phyloP scores from a whole-genome alignment of 2,113 vertebrate species.

The Craseonycteris thonglongyai region DNA sequence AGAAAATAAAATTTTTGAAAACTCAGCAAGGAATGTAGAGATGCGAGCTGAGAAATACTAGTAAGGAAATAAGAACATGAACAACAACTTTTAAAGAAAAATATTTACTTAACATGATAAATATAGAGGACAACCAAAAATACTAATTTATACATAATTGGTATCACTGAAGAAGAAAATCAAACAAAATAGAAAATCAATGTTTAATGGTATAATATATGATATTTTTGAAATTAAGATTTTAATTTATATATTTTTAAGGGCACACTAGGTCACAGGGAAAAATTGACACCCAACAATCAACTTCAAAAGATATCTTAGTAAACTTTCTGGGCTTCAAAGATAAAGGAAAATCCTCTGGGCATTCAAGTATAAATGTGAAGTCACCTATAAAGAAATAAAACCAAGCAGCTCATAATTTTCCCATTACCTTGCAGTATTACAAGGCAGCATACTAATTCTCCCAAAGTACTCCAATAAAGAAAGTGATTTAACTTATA shows the following conservation, averaged over 20 bases:
- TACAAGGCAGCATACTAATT: background rate
- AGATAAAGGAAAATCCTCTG: background rate
- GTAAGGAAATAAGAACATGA: background rate
- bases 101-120: background rate
- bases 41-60: background rate
- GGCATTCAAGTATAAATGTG: background rate
- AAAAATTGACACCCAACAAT: background rate
- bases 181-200: background rate
- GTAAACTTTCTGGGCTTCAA: background rate
- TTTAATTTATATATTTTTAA: background rate
- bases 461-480: background rate
- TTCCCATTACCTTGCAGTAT: background rate
- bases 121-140: background rate
- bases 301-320: background rate
- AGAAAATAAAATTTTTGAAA: background rate
- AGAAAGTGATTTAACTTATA: background rate
- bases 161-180: background rate
- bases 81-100: background rate
- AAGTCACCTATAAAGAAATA: background rate
- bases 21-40: background rate
- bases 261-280: background rate
- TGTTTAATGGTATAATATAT: background rate
- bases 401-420: background rate
- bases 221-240: background rate
- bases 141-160: background rate